These are phyloP conservation scores for Nerophis ophidion DNA, from an alignment of 2,113 vertebrate species.

Conservation along the genomic window DNA sequence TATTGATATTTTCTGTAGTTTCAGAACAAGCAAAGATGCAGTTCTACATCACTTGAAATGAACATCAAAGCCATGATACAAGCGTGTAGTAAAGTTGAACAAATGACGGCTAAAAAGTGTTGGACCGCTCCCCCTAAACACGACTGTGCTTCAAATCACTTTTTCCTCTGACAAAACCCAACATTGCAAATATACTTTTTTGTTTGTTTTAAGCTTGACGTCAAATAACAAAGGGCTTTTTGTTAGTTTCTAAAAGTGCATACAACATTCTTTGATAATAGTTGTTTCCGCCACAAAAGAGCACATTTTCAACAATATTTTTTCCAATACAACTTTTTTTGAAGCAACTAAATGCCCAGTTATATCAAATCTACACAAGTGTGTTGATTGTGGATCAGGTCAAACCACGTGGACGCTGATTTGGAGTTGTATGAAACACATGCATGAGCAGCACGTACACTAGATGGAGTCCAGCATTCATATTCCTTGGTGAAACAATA, in stretches of 20 bases:
- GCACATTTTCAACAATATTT: neutral
- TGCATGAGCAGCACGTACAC: conserved; percentile 28
- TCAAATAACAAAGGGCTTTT: conserved; percentile 19
- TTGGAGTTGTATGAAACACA: neutral
- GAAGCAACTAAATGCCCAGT: too few species aligned
- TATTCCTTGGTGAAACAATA: too few species aligned
- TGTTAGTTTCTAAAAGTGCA: conserved; percentile 39
- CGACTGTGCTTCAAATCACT: neutral
- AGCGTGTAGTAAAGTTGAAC: conserved; percentile 2
- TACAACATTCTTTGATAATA: conserved; percentile 49
- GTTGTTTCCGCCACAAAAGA: conserved; percentile 14
- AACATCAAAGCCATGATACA: conserved; percentile 41
- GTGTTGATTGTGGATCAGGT: too few species aligned
- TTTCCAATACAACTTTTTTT: neutral
- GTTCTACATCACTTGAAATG: conserved; percentile 57
- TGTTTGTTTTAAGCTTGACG: neutral
- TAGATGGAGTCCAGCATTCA: neutral
- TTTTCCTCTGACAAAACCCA: neutral
- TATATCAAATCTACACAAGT: neutral
- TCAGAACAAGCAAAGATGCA: conserved; percentile 58
- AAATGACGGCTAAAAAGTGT: neutral
- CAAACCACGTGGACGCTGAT: conserved; percentile 6
- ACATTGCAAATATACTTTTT: neutral
- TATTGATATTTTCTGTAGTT: conserved; percentile 68
- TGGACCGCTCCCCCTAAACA: neutral